These are phyloP conservation scores for Hystrix cristata DNA, from an alignment of 2,113 vertebrate genomes.

Conservation along the genomic window DNA sequence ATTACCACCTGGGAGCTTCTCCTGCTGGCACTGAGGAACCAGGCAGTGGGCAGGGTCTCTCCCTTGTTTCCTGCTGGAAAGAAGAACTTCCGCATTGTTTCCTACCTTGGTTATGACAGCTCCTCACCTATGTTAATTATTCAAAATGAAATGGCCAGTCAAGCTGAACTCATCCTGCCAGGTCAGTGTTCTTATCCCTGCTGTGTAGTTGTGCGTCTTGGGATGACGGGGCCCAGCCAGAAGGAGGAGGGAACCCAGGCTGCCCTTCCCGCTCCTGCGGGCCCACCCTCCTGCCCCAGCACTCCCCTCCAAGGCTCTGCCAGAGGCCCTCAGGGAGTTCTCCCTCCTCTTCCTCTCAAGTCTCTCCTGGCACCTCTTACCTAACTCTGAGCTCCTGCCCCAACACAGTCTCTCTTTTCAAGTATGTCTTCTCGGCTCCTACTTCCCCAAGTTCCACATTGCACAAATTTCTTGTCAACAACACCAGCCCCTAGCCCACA, in stretches of 20 bases:
- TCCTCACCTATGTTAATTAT: not conserved
- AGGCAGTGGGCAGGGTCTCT: not conserved
- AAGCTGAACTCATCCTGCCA: not conserved
- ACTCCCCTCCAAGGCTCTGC: not conserved
- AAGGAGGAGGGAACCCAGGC: not conserved
- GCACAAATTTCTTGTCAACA: fast-evolving
- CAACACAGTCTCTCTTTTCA: not conserved
- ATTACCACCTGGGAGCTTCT: not conserved
- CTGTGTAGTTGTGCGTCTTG: fast-evolving
- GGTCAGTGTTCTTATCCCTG: not conserved
- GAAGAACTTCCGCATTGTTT: conserved; percentile 1
- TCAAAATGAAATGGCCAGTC: not conserved
- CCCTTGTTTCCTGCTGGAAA: not conserved
- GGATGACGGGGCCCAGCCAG: not conserved
- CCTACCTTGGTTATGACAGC: not conserved
- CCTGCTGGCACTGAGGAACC: not conserved
- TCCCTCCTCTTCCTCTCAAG: fast-evolving
- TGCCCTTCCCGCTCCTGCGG: not conserved
- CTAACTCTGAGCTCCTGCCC: not conserved
- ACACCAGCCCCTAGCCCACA: not conserved
- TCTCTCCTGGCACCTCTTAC: not conserved
- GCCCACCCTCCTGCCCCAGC: too few species aligned
- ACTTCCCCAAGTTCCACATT: not conserved
- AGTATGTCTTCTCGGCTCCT: not conserved
- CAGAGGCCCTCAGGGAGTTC: not conserved